phyloP scores from a whole-genome alignment of 2,113 vertebrate species.

The Mystacornis crossleyi region DNA sequence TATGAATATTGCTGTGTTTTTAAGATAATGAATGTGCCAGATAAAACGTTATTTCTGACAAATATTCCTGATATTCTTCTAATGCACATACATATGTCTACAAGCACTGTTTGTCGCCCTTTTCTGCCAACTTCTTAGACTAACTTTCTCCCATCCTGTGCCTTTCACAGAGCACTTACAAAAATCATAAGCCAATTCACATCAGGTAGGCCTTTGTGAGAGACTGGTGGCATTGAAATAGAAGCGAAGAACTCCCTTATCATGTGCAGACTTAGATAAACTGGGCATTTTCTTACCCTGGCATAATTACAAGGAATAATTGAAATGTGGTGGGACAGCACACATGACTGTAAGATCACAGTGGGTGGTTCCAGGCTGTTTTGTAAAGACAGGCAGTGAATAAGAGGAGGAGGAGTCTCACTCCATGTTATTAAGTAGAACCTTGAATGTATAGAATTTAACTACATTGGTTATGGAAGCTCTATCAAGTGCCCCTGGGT shows the following conservation, averaged over 20 bases:
- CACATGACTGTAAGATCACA: accelerated
- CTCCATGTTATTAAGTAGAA: not conserved
- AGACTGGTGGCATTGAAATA: not conserved
- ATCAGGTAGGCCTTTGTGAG: not conserved
- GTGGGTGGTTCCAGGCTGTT: not conserved
- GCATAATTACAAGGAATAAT: not conserved
- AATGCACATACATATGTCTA: accelerated
- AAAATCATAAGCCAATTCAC: not conserved
- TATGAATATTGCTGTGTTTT: not conserved
- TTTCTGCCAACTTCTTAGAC: not conserved
- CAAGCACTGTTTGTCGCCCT: not conserved
- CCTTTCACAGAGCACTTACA: not conserved
- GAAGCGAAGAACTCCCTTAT: not conserved
- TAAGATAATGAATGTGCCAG: not conserved
- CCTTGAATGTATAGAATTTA: not conserved
- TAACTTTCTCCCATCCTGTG: not conserved
- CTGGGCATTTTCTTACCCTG: not conserved
- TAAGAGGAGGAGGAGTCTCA: not conserved
- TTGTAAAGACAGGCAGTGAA: not conserved
- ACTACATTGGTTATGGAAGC: not conserved
- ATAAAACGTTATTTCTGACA: not conserved
- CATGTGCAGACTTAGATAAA: not conserved
- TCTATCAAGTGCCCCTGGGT: not conserved
- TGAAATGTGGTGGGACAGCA: not conserved
- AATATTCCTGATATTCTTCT: not conserved